phyloP scores from a whole-genome alignment of 2,113 vertebrate species.

The Zeus faber region DNA sequence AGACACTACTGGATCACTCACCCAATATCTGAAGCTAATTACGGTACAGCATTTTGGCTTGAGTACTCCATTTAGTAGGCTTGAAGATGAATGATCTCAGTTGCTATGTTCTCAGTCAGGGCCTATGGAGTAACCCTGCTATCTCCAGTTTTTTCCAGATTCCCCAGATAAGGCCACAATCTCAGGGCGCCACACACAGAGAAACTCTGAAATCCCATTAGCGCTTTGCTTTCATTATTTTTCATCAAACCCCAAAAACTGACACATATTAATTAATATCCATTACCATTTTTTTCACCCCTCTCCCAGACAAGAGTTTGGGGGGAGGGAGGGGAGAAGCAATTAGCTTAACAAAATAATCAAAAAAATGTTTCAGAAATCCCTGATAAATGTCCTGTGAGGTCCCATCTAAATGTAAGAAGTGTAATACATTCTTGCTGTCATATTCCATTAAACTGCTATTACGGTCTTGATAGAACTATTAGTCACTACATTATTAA shows the following conservation, averaged over 20 bases:
- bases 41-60: conserved; percentile 15
- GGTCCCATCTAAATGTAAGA: conserved; percentile 73
- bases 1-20: conserved; percentile 8
- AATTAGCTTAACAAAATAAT: conserved; percentile 81
- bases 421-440: conserved; percentile 80
- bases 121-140: conserved; percentile 26
- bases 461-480: conserved; percentile 82
- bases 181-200: conserved; percentile 66
- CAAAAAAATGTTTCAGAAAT: conserved; percentile 76
- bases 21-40: conserved; percentile 40
- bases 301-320: conserved; percentile 63
- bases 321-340: conserved; percentile 66
- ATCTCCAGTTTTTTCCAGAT: conserved; percentile 49
- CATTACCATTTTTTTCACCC: conserved; percentile 65
- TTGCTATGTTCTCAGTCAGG: conserved; percentile 43
- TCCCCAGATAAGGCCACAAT: conserved; percentile 70
- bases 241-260: conserved; percentile 75
- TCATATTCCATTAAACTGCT: conserved; percentile 84
- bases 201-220: conserved; percentile 70
- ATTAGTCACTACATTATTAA: conserved; percentile 99
- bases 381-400: conserved; percentile 77
- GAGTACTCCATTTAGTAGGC: conserved; percentile 30
- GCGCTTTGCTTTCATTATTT: conserved; percentile 74
- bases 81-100: conserved; percentile 50
- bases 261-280: conserved; percentile 79